A percentile compares a stretch with the other conserved stretches of the same genome.
These are phyloP conservation scores for Gambusia affinis DNA, from an alignment of 2,113 vertebrate genomes.

Conservation along the genomic window DNA sequence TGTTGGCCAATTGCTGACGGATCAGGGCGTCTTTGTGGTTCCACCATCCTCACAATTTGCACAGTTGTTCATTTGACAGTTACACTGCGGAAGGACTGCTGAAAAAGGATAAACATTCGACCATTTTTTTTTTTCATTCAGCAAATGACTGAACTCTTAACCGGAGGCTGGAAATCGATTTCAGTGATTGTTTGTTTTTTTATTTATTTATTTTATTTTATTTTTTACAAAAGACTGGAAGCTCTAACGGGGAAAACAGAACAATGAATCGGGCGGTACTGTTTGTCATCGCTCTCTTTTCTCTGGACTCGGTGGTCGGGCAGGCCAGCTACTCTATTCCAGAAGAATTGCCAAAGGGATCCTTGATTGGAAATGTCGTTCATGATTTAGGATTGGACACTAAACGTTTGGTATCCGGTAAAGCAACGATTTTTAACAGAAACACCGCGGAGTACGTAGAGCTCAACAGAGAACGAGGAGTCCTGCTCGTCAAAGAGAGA, in stretches of 20 bases:
- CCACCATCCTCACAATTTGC: constrained; percentile 12
- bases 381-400: constrained; percentile 73
- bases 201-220: too few species aligned
- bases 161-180: too few species aligned
- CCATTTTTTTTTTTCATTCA: too few species aligned
- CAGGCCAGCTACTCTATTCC: constrained; percentile 71
- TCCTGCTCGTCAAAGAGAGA: constrained; percentile 72
- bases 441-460: constrained; percentile 69
- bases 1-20: constrained; percentile 45
- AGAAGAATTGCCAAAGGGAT: constrained; percentile 77
- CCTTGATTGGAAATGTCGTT: constrained; percentile 76
- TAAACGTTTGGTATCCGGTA: constrained; percentile 66
- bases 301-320: constrained; percentile 18
- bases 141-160: too few species aligned
- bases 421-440: constrained; percentile 69
- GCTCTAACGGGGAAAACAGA: not conserved
- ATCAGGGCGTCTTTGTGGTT: not conserved
- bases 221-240: not conserved
- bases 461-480: constrained; percentile 63
- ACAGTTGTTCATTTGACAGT: not conserved
- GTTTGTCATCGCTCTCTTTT: constrained; percentile 33
- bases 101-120: not conserved
- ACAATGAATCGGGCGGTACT: constrained; percentile 43
- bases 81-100: not conserved
- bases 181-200: not conserved